Conservation (phyloP, 1,140 invertebrate species). For the Lucilia sericata region DNA sequence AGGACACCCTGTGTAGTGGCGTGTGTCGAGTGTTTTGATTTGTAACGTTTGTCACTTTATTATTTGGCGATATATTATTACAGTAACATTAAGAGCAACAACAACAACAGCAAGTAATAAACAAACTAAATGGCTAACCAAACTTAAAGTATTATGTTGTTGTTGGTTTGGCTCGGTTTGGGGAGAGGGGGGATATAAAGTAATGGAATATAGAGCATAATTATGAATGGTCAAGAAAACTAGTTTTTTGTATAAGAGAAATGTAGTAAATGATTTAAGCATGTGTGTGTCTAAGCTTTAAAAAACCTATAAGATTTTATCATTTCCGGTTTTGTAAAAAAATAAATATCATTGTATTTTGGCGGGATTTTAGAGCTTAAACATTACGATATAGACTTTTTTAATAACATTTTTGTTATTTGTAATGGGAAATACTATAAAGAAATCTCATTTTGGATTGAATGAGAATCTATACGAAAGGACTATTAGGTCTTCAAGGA, state of each 20-base stretch:
- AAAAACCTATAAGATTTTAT: no score
- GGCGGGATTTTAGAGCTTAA: no score
- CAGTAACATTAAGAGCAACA: not conserved
- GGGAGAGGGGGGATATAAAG: not conserved
- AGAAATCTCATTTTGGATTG: no score
- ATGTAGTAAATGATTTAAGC: not conserved
- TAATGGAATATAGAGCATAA: not conserved
- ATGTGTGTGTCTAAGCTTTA: no score
- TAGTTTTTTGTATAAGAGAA: not conserved
- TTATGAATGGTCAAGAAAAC: constrained; percentile 13
- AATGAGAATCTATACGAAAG: no score
- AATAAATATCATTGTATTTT: no score
- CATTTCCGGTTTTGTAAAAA: no score
- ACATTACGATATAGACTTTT: no score
- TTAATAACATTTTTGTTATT: no score
- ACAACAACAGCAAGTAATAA: constrained; percentile 18
- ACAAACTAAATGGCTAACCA: constrained; percentile 25
- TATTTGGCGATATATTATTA: constrained; percentile 66
- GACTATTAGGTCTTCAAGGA: no score
- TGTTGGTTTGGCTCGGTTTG: not conserved
- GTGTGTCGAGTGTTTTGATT: constrained; percentile 67
- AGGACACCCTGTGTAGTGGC: constrained; percentile 42
- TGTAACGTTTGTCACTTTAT: constrained; percentile 68
- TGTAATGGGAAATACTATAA: no score
- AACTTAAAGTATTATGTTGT: not conserved